A percentile compares a stretch with the other conserved stretches of the same genome.
Conservation (phyloP, 2,113 vertebrate genomes). For the Callopanchax toddi region DNA sequence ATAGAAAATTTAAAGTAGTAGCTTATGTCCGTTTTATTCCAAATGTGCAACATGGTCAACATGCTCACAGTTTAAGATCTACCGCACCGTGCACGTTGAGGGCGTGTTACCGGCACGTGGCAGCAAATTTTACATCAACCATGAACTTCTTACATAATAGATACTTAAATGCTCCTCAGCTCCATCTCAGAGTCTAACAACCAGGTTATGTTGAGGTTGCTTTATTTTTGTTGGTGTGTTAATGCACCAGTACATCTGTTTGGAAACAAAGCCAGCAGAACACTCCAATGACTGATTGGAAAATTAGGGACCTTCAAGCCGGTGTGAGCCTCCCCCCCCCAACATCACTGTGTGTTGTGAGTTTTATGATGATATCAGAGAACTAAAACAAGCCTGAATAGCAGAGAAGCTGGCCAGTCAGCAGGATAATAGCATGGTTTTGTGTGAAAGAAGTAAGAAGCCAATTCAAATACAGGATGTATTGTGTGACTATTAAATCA, state of each 20-base stretch:
- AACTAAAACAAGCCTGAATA: conserved; percentile 69
- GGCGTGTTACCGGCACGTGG: neutral
- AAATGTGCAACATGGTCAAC: no score
- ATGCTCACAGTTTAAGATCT: no score
- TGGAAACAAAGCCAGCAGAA: conserved; percentile 49
- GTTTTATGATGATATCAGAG: conserved; percentile 77
- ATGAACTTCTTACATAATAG: no score
- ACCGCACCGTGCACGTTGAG: no score
- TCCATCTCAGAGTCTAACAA: neutral
- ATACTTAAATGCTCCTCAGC: neutral
- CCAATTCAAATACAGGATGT: conserved; percentile 79
- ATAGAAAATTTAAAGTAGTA: no score
- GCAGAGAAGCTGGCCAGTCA: conserved; percentile 61
- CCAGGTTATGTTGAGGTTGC: conserved; percentile 12
- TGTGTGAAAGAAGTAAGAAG: conserved; percentile 61
- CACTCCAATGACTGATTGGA: conserved; percentile 51
- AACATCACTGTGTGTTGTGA: conserved; percentile 57
- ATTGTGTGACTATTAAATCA: conserved; percentile 66
- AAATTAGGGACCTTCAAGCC: conserved; percentile 49
- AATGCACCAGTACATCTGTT: conserved; percentile 18
- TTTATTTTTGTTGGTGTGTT: conserved; percentile 15
- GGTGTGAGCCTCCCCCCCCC: conserved; percentile 5
- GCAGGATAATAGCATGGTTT: conserved; percentile 69
- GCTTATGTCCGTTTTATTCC: no score
- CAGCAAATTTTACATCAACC: neutral